phyloP scores from a whole-genome alignment of 2,113 vertebrate genomes.

The Solea senegalensis region DNA sequence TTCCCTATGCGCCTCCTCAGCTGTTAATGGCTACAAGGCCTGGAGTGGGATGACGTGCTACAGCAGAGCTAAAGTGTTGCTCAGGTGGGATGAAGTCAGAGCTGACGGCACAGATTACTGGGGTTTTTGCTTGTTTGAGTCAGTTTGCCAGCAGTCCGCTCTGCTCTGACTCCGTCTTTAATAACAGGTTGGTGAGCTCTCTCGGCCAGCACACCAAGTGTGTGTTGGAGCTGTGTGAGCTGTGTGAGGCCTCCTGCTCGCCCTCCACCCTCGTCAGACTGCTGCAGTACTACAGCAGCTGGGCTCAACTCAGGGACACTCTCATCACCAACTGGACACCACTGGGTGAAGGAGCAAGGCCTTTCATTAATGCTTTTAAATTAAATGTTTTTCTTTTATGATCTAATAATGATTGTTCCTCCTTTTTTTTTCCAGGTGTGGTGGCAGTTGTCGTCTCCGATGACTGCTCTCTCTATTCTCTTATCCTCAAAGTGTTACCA shows the following conservation, averaged over 20 bases:
- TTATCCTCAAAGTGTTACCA: slow-evolving; percentile 77
- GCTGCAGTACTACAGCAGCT: slow-evolving; percentile 79
- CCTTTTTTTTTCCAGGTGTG: slow-evolving; percentile 69
- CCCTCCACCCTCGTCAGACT: slow-evolving; percentile 67
- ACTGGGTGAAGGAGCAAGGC: slow-evolving; percentile 60
- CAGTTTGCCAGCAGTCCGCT: too few relatives aligned
- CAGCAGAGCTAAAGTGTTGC: slow-evolving; percentile 73
- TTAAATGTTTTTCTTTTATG: background rate
- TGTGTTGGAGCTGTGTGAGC: slow-evolving; percentile 73
- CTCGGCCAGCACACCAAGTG: slow-evolving; percentile 76
- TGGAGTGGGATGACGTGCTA: slow-evolving; percentile 74
- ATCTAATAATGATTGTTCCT: background rate
- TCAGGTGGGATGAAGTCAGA: slow-evolving; percentile 58
- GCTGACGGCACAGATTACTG: background rate
- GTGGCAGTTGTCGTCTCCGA: slow-evolving; percentile 74
- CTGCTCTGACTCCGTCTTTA: background rate
- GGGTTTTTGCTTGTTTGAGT: background rate
- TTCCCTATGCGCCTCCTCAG: slow-evolving; percentile 61
- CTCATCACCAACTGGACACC: slow-evolving; percentile 72
- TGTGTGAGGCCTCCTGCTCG: slow-evolving; percentile 66
- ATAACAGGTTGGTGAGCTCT: slow-evolving; percentile 59
- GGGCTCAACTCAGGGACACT: slow-evolving; percentile 80
- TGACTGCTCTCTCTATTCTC: slow-evolving; percentile 73
- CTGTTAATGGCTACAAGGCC: slow-evolving; percentile 48
- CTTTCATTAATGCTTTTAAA: accelerated